phyloP scores from a whole-genome alignment of 2,797 vertebrate genomes.

The Neoniphon sammara region DNA sequence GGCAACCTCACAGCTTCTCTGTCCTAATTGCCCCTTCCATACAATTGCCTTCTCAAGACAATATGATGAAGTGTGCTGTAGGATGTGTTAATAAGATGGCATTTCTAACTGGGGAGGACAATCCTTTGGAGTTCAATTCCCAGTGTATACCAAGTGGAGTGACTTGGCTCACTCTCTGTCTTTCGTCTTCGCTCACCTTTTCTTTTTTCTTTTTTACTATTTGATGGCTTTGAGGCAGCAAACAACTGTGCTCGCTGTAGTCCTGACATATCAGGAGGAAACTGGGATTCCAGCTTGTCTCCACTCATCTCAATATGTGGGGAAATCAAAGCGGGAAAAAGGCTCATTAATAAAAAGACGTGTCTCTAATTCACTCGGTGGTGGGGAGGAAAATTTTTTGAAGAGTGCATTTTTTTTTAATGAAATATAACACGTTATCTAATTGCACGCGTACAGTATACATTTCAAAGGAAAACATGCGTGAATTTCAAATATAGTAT shows the following conservation, averaged over 20 bases:
- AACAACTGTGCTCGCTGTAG: slow-evolving; percentile 45
- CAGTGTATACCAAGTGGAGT: slow-evolving; percentile 51
- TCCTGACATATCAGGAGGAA: slow-evolving; percentile 61
- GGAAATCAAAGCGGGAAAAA: slow-evolving; percentile 71
- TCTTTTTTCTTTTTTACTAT: slow-evolving; percentile 44
- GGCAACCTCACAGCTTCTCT: slow-evolving; percentile 86
- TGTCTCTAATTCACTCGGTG: slow-evolving; percentile 69
- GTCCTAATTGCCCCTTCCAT: slow-evolving; percentile 88
- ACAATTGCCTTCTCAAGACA: slow-evolving; percentile 85
- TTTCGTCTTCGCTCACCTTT: slow-evolving; percentile 61
- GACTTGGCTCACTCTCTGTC: slow-evolving; percentile 70
- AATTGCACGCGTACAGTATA: slow-evolving; percentile 68
- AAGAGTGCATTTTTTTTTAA: slow-evolving; percentile 60
- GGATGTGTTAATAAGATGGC: slow-evolving; percentile 85
- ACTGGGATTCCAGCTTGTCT: slow-evolving; percentile 67
- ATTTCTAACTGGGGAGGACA: slow-evolving; percentile 80
- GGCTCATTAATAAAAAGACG: slow-evolving; percentile 77
- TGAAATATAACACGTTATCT: slow-evolving; percentile 78
- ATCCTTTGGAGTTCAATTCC: slow-evolving; percentile 69
- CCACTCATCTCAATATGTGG: slow-evolving; percentile 65
- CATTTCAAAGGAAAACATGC: slow-evolving; percentile 75
- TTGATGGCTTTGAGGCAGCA: slow-evolving; percentile 64
- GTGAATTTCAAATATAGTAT: slow-evolving; percentile 73
- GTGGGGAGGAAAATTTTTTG: slow-evolving; percentile 35
- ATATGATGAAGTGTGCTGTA: slow-evolving; percentile 84